These are phyloP conservation scores for Caenorhabditis sp. DNA, from an alignment of 2,888 invertebrate species.

Conservation along the genomic window DNA sequence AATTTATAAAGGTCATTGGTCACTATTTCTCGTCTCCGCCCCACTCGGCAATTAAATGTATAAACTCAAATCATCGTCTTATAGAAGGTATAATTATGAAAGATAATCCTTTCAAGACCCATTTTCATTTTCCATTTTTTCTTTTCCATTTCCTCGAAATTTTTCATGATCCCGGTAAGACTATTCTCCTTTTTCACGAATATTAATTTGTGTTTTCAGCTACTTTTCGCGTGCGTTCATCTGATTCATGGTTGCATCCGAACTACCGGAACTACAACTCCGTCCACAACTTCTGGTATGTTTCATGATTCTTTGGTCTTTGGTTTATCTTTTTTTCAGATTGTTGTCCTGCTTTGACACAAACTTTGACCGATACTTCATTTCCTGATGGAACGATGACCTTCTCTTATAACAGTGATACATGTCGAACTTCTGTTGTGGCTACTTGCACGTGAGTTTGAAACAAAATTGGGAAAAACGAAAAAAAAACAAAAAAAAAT, in stretches of 20 bases:
- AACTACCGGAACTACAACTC: constrained; percentile 13
- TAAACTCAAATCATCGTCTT: too few relatives aligned
- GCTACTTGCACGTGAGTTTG: constrained; percentile 44
- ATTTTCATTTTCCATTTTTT: constrained; percentile 6
- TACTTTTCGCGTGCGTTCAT: not conserved
- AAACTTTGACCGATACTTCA: constrained; percentile 15
- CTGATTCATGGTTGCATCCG: not conserved
- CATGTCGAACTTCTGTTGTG: constrained; percentile 39
- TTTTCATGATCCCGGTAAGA: not conserved
- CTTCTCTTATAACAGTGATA: constrained; percentile 43
- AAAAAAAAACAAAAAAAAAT: too few relatives aligned
- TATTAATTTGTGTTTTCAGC: not conserved
- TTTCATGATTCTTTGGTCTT: not conserved
- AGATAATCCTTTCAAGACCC: constrained; percentile 34
- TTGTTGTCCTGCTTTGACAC: constrained; percentile 44
- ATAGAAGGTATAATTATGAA: too few relatives aligned
- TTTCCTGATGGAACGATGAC: constrained; percentile 50
- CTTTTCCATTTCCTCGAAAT: not conserved
- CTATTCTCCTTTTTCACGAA: not conserved
- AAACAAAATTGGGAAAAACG: too few relatives aligned
- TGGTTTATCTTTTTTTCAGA: constrained; percentile 13
- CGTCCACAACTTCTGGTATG: constrained; percentile 14
- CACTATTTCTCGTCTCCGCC: too few relatives aligned
- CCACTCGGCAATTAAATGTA: too few relatives aligned
- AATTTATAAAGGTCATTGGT: not conserved